Conservation (phyloP, 2,888 invertebrate species). For the Lepidocyrtoides sp. region DNA sequence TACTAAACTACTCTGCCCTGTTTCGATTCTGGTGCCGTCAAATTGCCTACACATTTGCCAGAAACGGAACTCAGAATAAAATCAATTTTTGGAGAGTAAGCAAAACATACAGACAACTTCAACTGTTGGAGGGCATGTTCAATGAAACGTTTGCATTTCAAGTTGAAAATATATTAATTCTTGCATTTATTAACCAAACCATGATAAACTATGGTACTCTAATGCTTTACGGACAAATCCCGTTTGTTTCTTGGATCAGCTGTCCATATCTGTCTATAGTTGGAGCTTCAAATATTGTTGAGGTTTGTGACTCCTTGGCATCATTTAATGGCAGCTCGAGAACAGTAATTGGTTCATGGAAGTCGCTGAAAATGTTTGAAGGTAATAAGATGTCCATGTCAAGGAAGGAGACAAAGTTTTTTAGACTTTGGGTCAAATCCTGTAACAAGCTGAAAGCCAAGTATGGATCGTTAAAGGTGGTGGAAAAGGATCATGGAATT, state of each 20-base stretch:
- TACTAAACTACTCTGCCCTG: slow-evolving; percentile 1
- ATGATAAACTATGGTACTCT: slow-evolving; percentile 44
- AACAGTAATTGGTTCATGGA: not conserved
- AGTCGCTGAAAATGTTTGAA: not conserved
- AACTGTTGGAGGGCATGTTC: not conserved
- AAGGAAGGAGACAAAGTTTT: not conserved
- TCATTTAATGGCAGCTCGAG: not conserved
- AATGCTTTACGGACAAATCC: slow-evolving; percentile 20
- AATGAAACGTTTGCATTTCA: slow-evolving; percentile 10
- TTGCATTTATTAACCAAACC: slow-evolving; percentile 28
- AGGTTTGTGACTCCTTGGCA: not conserved
- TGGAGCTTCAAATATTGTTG: not conserved
- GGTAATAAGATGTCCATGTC: not conserved
- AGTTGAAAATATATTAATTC: not conserved
- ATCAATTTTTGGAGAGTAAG: not conserved
- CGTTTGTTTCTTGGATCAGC: slow-evolving; percentile 1
- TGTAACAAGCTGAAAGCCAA: slow-evolving; percentile 15
- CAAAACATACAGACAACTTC: not conserved
- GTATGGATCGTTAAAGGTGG: slow-evolving; percentile 11
- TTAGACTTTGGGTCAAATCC: not conserved
- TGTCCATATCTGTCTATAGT: not conserved
- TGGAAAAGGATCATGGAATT: slow-evolving; percentile 33
- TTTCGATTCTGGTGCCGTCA: slow-evolving; percentile 25
- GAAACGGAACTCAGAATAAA: not conserved
- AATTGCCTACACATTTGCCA: not conserved